Evolutionary conservation across 2,113 vertebrate genomes (phyloP).

Genomic region (Junco hyemalis): DNA sequence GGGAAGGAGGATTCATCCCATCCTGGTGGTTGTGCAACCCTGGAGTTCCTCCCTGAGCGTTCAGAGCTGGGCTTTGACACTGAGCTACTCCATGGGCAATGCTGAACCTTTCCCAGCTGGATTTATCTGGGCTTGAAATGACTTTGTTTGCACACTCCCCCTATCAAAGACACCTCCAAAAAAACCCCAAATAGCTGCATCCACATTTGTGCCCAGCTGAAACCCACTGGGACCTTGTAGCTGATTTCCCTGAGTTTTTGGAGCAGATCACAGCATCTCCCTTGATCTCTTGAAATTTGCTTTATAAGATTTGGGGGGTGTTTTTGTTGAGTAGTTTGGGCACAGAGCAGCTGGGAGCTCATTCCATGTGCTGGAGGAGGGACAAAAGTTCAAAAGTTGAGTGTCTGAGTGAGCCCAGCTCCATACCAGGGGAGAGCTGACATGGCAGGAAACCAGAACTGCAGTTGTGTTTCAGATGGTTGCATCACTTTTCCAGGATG

Average conservation of each 20-base stretch:
- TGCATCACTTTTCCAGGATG: not conserved
- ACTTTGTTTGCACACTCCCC: not conserved
- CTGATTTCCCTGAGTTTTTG: not conserved
- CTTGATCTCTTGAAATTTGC: not conserved
- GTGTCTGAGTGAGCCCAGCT: not conserved
- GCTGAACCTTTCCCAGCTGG: not conserved
- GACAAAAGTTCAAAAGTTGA: not conserved
- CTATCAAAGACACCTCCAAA: not conserved
- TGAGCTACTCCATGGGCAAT: not conserved
- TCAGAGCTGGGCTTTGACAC: not conserved
- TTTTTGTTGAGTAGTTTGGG: not conserved
- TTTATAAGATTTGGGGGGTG: too few relatives aligned
- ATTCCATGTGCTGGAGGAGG: not conserved
- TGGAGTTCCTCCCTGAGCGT: not conserved
- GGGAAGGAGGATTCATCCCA: not conserved
- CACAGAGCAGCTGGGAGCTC: not conserved
- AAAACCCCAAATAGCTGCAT: not conserved
- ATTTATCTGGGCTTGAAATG: not conserved
- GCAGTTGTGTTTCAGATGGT: fast-evolving
- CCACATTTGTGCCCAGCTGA: not conserved
- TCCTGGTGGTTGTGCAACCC: not conserved
- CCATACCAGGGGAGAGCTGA: not conserved
- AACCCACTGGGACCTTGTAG: fast-evolving
- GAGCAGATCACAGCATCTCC: not conserved
- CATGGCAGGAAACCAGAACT: not conserved